These are phyloP conservation scores for Plotosus lineatus DNA, from an alignment of 2,113 vertebrate genomes.

Conservation along the genomic window DNA sequence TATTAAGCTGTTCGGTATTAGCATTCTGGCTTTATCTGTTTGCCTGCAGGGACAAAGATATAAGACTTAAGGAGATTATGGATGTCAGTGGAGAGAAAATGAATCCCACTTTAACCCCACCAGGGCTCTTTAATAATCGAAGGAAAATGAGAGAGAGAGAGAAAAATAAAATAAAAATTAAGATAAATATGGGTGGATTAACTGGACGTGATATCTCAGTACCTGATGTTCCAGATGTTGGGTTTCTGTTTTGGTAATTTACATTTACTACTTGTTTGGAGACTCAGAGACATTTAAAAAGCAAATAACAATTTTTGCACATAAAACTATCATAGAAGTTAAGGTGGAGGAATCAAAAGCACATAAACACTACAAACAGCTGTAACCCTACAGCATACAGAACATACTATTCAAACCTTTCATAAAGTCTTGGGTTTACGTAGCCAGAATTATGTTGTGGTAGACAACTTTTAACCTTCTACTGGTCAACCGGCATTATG, in stretches of 20 bases:
- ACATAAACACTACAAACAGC: too few species aligned
- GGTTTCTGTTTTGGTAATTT: slow-evolving; percentile 18
- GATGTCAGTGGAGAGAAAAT: slow-evolving; percentile 40
- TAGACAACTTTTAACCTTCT: too few species aligned
- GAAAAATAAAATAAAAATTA: neutral
- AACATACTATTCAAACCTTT: too few species aligned
- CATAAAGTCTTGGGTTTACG: too few species aligned
- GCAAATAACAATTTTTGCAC: slow-evolving; percentile 1
- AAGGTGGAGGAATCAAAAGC: too few species aligned
- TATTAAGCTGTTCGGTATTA: too few species aligned
- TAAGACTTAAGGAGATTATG: slow-evolving; percentile 25
- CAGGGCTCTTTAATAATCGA: slow-evolving; percentile 29
- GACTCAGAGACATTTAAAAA: neutral
- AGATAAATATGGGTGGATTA: neutral
- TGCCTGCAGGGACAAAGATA: slow-evolving; percentile 3
- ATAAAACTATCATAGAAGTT: neutral
- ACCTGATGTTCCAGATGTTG: neutral
- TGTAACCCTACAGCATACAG: too few species aligned
- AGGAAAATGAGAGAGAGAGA: slow-evolving; percentile 7
- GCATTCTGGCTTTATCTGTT: neutral
- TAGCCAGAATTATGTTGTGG: too few species aligned
- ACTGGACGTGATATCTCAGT: neutral
- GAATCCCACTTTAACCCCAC: slow-evolving; percentile 36
- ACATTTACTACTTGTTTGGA: neutral
- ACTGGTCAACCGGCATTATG: too few species aligned